These are phyloP conservation scores for Megaustenia siamemsis DNA, from an alignment of 2,888 invertebrate genomes.

Conservation along the genomic window DNA sequence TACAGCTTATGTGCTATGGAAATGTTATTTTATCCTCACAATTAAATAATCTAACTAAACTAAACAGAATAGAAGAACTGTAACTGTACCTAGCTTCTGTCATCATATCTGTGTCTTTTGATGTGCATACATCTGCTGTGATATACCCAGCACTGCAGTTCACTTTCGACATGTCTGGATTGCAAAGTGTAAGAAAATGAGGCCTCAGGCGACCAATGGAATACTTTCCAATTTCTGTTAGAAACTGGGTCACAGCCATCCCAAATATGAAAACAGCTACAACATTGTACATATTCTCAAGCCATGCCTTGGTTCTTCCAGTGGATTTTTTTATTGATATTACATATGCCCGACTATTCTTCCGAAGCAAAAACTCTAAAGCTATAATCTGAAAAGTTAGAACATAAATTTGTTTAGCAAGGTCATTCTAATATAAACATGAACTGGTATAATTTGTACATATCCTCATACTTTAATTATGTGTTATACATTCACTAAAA, in stretches of 20 bases:
- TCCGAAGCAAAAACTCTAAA: constrained; percentile 51
- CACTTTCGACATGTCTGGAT: constrained; percentile 82
- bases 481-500: no score
- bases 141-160: constrained; percentile 66
- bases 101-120: constrained; percentile 59
- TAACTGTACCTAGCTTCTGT: constrained; percentile 68
- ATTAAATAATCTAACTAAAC: no score
- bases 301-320: constrained; percentile 17
- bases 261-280: constrained; percentile 88
- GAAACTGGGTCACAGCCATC: constrained; percentile 89
- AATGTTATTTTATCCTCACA: no score
- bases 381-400: constrained; percentile 43
- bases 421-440: no score
- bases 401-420: no score
- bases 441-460: no score
- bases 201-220: constrained; percentile 94
- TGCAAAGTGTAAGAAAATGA: constrained; percentile 94
- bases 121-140: constrained; percentile 66
- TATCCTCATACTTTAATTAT: no score
- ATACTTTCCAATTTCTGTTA: constrained; percentile 96
- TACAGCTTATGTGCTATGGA: no score
- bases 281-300: constrained; percentile 35
- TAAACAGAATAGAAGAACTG: background rate
- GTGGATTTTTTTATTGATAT: background rate
- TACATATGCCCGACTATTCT: background rate